Conservation (phyloP, 2,888 invertebrate genomes). For the Dasypogon diadema region DNA sequence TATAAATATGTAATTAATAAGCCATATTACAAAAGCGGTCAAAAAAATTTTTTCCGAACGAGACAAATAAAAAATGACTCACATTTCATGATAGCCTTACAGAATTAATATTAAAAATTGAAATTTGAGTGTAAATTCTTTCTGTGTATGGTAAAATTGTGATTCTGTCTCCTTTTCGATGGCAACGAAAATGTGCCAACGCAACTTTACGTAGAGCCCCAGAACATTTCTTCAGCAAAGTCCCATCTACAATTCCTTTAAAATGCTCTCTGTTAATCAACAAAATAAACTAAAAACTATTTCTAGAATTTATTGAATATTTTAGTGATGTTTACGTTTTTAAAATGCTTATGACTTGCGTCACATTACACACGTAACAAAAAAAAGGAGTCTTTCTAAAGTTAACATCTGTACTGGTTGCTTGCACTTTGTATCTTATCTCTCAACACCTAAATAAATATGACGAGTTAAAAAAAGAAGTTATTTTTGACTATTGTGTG, state of each 20-base stretch:
- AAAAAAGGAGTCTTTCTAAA: conserved; percentile 34
- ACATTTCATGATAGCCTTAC: neutral
- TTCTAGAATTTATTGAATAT: conserved; percentile 1
- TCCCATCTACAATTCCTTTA: no score
- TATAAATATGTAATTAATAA: conserved; percentile 42
- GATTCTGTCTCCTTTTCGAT: neutral
- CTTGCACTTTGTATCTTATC: conserved; percentile 13
- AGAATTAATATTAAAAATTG: neutral
- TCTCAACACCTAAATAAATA: neutral
- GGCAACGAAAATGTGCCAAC: conserved; percentile 30
- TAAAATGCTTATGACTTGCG: conserved; percentile 4
- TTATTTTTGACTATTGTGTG: conserved; percentile 59
- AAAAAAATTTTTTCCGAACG: neutral
- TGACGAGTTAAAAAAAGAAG: neutral
- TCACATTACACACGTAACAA: neutral
- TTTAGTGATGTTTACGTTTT: conserved; percentile 22
- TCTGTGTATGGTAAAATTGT: neutral
- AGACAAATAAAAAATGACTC: neutral
- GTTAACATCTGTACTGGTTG: neutral
- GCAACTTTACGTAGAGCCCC: no score
- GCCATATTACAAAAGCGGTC: neutral
- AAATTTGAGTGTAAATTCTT: neutral
- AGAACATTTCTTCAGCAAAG: no score
- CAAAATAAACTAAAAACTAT: neutral
- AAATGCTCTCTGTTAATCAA: no score